Conservation (phyloP, 2,797 vertebrate genomes). For the Menidia menidia region DNA sequence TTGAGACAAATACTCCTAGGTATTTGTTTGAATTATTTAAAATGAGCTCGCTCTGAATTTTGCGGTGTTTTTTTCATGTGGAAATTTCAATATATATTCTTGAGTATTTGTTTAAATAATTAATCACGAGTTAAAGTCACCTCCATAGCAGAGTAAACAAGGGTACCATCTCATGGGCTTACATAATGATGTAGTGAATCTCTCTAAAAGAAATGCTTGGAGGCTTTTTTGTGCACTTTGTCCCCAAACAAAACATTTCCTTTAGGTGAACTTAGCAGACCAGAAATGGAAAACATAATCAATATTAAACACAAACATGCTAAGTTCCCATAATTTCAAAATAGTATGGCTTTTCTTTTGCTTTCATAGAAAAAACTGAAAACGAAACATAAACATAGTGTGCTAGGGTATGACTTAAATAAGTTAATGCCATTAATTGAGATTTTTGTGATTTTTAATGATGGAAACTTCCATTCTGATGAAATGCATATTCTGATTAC, state of each 20-base stretch:
- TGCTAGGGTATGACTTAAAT: too few relatives aligned
- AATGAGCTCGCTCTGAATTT: neutral
- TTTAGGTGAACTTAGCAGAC: too few relatives aligned
- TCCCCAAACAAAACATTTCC: neutral
- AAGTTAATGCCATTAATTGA: too few relatives aligned
- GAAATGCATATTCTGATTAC: neutral
- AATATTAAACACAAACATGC: neutral
- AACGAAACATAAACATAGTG: neutral
- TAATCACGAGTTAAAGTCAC: neutral
- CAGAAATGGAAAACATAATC: neutral
- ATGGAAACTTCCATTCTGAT: neutral
- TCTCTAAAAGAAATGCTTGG: conserved; percentile 4
- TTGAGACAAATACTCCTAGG: too few relatives aligned
- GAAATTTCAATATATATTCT: too few relatives aligned
- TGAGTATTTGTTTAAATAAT: neutral
- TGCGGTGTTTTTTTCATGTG: neutral
- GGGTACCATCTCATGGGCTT: too few relatives aligned
- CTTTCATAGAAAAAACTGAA: neutral
- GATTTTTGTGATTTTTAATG: too few relatives aligned
- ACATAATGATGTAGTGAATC: neutral
- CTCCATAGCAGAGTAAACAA: neutral
- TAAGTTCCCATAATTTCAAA: neutral
- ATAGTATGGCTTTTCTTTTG: neutral
- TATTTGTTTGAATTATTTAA: neutral
- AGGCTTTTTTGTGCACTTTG: neutral